Evolutionary conservation across 2,113 vertebrate genomes (phyloP), one percentile per base, ranked within the genome.

Genomic region (Pterocles gutturalis): DNA sequence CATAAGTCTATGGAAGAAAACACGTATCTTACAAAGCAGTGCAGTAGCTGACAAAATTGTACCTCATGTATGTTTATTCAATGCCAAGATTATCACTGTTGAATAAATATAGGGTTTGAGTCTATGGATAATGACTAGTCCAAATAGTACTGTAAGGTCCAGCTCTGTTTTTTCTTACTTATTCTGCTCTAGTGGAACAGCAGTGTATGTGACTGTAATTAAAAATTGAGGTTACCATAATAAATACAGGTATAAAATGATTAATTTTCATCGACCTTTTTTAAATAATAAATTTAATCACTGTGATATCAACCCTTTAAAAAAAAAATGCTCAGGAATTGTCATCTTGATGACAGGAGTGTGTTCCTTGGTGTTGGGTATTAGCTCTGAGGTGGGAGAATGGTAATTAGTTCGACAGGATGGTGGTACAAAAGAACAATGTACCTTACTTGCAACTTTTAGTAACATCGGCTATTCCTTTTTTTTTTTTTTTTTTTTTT

Each of bases 321-420:
- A 19, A 19, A 36, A n/a, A 24, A 5, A 3, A 12, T 29, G 18
- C 22, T 70, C 7, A 12, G 10, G 26, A 64, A 5, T 70, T 69
- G 28, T 75, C 3, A 12, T 17, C 7, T 5, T 65, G 21, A 31
- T 21, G 36, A 25, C 0, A 36, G 1, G 26, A 19, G 8, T 1
- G 3, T 10, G 29, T 70, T 93, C 17, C 34, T 58, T 81, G 19
- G 5, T 76, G 14, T 20, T 69, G 15, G 7, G 4, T 19, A 4
- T 71, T 17, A 48, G 21, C 11, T 79, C 10, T 83, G 83, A 64
- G 34, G 9, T 61, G 20, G 17, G 10, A 8, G 8, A 77, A 41
- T 41, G 41, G 41, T 4, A 41, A 41, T 41, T 41, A 43, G 9
- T 51, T 89, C 75, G 77, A 5, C 15, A 22, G 48, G 55, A 11